Conservation (phyloP, 2,888 invertebrate species). For the Philereme vetulata region DNA sequence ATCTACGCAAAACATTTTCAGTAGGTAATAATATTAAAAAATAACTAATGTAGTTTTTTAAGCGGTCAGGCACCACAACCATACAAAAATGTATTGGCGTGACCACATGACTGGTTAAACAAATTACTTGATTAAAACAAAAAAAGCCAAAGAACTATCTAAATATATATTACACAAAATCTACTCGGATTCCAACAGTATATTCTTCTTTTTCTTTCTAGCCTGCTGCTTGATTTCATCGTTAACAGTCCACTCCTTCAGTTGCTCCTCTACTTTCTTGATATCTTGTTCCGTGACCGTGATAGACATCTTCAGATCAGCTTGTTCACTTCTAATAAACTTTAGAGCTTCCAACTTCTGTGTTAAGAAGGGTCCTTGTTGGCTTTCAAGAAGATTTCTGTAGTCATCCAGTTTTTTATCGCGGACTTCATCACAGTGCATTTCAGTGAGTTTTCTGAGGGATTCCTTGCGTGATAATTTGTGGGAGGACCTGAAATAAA, state of each 20-base stretch:
- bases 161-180: slow-evolving; percentile 19
- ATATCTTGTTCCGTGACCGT: slow-evolving; percentile 89
- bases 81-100: too few relatives aligned
- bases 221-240: slow-evolving; percentile 70
- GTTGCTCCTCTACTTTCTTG: slow-evolving; percentile 80
- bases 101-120: too few relatives aligned
- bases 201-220: slow-evolving; percentile 66
- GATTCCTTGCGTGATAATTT: slow-evolving; percentile 88
- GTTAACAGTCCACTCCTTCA: slow-evolving; percentile 75
- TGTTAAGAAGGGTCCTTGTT: slow-evolving; percentile 89
- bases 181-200: slow-evolving; percentile 42
- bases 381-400: slow-evolving; percentile 85
- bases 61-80: too few relatives aligned
- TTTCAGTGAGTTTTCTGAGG: slow-evolving; percentile 87
- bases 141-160: slow-evolving; percentile 1
- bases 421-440: slow-evolving; percentile 88
- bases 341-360: slow-evolving; percentile 89
- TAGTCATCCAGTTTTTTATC: slow-evolving; percentile 86
- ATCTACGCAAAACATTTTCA: too few relatives aligned
- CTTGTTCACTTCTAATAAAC: slow-evolving; percentile 90
- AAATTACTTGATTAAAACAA: neutral
- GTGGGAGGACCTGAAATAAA: slow-evolving; percentile 71
- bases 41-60: too few relatives aligned
- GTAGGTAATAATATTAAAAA: too few relatives aligned
- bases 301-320: slow-evolving; percentile 84